These are phyloP conservation scores for Phylloscopus collybita DNA, from an alignment of 2,797 vertebrate genomes.

Conservation along the genomic window DNA sequence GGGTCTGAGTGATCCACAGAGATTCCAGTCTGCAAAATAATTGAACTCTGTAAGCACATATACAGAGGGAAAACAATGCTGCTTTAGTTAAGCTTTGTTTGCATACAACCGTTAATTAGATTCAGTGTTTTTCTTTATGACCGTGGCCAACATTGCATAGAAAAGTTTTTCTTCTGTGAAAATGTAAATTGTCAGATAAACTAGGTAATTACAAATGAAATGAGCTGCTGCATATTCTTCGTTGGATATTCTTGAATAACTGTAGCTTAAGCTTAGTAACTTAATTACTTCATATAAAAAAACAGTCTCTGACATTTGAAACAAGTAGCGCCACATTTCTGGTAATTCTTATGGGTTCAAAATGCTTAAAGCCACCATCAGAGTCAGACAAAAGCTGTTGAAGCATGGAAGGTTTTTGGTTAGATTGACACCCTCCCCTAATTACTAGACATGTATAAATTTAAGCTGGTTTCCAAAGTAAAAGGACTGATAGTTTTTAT, in stretches of 20 bases:
- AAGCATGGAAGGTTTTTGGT: background rate
- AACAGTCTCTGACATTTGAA: background rate
- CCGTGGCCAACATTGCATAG: background rate
- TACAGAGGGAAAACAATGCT: background rate
- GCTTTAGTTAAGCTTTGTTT: background rate
- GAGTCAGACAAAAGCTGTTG: background rate
- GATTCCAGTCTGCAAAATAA: background rate
- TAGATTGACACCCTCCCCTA: accelerated
- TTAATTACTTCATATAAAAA: background rate
- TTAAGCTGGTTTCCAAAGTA: background rate
- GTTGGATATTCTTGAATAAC: background rate
- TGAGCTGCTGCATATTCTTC: background rate
- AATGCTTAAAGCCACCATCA: background rate
- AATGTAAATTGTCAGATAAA: background rate
- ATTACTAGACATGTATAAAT: background rate
- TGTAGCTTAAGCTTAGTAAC: background rate
- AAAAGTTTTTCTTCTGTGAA: background rate
- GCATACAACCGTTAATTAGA: background rate
- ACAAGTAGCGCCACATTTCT: background rate
- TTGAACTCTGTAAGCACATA: background rate
- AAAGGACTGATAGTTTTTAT: background rate
- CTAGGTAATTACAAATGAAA: background rate
- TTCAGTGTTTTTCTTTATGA: background rate
- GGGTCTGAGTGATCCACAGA: background rate
- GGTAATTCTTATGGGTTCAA: background rate